Conservation (phyloP, 2,797 vertebrate species). For the Pipistrellus kuhlii region DNA sequence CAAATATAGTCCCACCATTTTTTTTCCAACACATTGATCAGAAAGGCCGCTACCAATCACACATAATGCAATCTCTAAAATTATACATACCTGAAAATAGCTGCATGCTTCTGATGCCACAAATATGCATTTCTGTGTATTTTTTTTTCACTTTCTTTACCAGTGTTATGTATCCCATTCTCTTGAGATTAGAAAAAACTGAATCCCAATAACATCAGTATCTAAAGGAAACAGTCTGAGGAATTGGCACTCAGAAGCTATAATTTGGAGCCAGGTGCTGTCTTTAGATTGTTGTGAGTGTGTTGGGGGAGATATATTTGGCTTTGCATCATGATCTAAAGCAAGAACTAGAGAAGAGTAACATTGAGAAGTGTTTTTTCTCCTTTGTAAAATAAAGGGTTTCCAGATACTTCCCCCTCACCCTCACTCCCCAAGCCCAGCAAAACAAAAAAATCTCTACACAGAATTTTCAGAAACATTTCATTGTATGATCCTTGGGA, state of each 20-base stretch:
- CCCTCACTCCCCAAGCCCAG: neutral
- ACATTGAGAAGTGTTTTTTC: constrained; percentile 54
- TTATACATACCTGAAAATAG: constrained; percentile 47
- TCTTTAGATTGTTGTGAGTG: constrained; percentile 71
- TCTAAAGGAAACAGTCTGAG: constrained; percentile 55
- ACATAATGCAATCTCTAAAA: neutral
- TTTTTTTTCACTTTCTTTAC: constrained; percentile 32
- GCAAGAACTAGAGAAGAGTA: constrained; percentile 76
- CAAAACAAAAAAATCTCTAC: neutral
- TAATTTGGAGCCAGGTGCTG: constrained; percentile 71
- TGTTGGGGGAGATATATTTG: constrained; percentile 70
- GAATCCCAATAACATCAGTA: constrained; percentile 66
- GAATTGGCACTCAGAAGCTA: constrained; percentile 69
- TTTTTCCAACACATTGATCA: neutral
- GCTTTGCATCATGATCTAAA: constrained; percentile 75
- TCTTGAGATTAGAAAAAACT: neutral
- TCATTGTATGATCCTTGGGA: neutral
- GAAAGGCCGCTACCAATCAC: neutral
- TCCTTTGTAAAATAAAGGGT: neutral
- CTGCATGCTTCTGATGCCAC: constrained; percentile 22
- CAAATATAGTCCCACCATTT: neutral
- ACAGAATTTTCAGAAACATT: constrained; percentile 16
- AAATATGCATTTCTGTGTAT: constrained; percentile 52
- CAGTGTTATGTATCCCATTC: neutral
- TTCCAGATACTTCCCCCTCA: neutral